Percentiles rank a stretch among this genome's conserved stretches.
Evolutionary conservation across 1,140 invertebrate species (phyloP).

Genomic region (Dendrolimus kikuchii): DNA sequence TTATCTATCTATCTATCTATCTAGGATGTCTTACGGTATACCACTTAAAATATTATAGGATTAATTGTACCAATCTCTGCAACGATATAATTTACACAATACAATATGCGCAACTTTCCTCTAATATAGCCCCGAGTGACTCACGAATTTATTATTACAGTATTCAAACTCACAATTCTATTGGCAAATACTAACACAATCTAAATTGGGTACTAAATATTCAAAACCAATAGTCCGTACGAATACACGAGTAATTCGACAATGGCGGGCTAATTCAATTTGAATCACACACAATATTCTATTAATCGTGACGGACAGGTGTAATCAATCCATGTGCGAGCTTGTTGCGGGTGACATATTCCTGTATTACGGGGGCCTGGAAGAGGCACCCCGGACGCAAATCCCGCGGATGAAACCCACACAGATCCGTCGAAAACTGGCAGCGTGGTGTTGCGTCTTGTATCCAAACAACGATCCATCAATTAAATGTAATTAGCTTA

Average conservation of each 20-base stretch:
- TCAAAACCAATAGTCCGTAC: constrained; percentile 61
- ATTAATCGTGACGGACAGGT: constrained; percentile 67
- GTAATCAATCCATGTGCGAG: constrained; percentile 55
- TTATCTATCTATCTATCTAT: no score
- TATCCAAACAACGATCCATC: constrained; percentile 1
- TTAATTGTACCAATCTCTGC: no score
- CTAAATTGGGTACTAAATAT: constrained; percentile 69
- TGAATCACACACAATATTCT: constrained; percentile 68
- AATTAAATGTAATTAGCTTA: constrained; percentile 3
- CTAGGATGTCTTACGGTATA: no score
- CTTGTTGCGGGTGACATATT: constrained; percentile 31
- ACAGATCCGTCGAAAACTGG: constrained; percentile 14
- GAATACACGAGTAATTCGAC: constrained; percentile 59
- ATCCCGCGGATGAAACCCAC: constrained; percentile 16
- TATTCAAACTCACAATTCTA: constrained; percentile 8
- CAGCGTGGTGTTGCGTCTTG: constrained; percentile 11
- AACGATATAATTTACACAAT: no score
- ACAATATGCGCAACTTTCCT: no score
- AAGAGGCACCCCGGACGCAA: no score
- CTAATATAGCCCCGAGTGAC: no score
- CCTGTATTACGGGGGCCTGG: no score
- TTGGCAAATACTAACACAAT: constrained; percentile 53
- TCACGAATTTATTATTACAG: no score
- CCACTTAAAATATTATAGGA: no score
- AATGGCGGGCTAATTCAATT: constrained; percentile 65